These are phyloP conservation scores for Macropodus opercularis DNA, from an alignment of 2,797 vertebrate species.

Conservation along the genomic window DNA sequence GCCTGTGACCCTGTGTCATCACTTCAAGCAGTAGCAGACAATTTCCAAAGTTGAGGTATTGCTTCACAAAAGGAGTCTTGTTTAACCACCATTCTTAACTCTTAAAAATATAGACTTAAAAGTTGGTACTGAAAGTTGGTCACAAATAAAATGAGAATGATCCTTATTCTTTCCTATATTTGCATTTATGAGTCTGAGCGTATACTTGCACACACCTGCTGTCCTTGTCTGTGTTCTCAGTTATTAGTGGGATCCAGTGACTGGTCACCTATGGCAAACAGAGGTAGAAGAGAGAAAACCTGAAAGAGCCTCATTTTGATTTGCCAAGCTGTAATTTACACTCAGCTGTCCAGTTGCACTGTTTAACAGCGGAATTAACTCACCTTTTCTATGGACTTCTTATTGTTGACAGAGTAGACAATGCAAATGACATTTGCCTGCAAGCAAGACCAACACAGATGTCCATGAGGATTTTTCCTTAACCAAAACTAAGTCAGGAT, in stretches of 20 bases:
- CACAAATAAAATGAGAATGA: not conserved
- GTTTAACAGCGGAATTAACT: constrained; percentile 32
- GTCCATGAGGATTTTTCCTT: constrained; percentile 26
- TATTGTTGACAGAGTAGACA: constrained; percentile 84
- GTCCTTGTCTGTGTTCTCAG: constrained; percentile 96
- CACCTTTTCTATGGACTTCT: constrained; percentile 84
- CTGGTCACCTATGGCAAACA: constrained; percentile 87
- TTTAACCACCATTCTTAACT: too few species aligned
- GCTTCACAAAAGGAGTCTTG: not conserved
- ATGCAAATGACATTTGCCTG: constrained; percentile 87
- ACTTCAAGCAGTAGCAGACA: not conserved
- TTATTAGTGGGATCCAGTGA: constrained; percentile 98
- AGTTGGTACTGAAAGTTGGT: too few species aligned
- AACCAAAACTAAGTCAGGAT: too few species aligned
- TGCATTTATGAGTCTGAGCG: too few species aligned
- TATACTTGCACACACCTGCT: constrained; percentile 91
- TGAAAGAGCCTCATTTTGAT: not conserved
- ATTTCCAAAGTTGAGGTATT: not conserved
- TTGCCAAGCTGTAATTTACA: too few species aligned
- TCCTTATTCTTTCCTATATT: not conserved
- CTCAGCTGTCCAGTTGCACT: not conserved
- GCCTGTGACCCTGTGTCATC: constrained; percentile 9
- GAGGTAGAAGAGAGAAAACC: not conserved
- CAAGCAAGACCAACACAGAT: constrained; percentile 23
- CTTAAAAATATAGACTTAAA: too few species aligned